Percentiles rank a stretch among this genome's conserved stretches.
Evolutionary conservation across 2,888 invertebrate genomes (phyloP).

Genomic region (Operophtera brumata): DNA sequence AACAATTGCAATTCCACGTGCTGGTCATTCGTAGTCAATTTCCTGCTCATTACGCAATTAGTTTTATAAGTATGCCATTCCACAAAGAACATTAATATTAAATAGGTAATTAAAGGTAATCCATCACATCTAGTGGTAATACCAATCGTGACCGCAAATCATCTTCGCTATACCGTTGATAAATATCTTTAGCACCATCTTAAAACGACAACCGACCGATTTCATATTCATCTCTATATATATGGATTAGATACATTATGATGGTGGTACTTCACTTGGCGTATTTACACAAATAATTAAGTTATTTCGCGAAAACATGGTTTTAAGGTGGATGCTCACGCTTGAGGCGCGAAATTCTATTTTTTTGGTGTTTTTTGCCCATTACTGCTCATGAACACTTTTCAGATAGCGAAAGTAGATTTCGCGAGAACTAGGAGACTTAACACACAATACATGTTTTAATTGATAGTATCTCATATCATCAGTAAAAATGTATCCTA

Average conservation of each 20-base stretch:
- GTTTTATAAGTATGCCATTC: conserved; percentile 1
- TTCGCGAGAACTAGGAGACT: too few relatives aligned
- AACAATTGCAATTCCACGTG: conserved; percentile 46
- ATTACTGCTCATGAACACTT: too few relatives aligned
- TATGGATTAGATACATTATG: conserved; percentile 3
- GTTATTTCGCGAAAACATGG: neutral
- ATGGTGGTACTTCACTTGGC: neutral
- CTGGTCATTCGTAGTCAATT: conserved; percentile 31
- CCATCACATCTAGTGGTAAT: neutral
- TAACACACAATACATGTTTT: too few relatives aligned
- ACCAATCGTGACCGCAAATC: conserved; percentile 16
- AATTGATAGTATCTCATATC: too few relatives aligned
- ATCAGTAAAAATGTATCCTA: too few relatives aligned
- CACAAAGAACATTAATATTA: neutral
- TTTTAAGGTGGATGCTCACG: too few relatives aligned
- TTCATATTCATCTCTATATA: neutral
- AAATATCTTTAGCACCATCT: conserved; percentile 65
- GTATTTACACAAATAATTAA: neutral
- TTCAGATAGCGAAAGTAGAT: too few relatives aligned
- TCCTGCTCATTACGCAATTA: neutral
- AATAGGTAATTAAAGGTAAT: too few relatives aligned
- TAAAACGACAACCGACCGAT: conserved; percentile 39
- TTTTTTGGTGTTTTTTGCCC: too few relatives aligned
- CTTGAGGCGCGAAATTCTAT: too few relatives aligned
- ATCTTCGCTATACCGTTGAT: conserved; percentile 46